phyloP scores from a whole-genome alignment of 2,113 vertebrate genomes.

The Vombatus ursinus region DNA sequence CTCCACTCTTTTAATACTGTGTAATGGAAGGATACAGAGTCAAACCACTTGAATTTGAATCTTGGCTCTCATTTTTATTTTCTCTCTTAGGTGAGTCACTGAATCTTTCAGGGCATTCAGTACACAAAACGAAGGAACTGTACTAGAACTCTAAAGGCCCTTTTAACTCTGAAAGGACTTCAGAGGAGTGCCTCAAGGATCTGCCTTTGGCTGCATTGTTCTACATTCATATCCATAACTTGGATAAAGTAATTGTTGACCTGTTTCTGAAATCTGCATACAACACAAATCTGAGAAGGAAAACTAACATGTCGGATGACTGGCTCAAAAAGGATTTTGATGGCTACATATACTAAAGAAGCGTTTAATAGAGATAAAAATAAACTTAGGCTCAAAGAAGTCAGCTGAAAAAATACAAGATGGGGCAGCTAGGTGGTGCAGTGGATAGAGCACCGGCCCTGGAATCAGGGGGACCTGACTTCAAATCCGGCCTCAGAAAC shows the following conservation, averaged over 20 bases:
- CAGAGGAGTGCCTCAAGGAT: background rate
- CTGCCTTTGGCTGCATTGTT: background rate
- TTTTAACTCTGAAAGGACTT: background rate
- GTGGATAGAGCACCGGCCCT: too few relatives aligned
- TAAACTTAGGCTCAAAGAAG: background rate
- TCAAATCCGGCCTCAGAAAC: too few relatives aligned
- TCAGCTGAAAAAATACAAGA: background rate
- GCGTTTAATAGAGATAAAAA: background rate
- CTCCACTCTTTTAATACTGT: background rate
- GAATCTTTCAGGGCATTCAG: background rate
- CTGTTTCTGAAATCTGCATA: background rate
- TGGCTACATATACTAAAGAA: background rate
- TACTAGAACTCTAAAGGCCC: background rate
- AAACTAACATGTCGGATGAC: background rate
- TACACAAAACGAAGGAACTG: background rate
- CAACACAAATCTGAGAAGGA: background rate
- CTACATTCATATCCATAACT: background rate
- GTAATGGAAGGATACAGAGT: background rate
- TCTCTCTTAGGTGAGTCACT: background rate
- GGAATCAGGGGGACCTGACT: too few relatives aligned
- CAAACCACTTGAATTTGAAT: background rate
- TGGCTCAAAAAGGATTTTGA: background rate
- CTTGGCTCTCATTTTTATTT: background rate
- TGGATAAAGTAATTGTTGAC: background rate
- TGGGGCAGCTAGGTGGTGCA: too few relatives aligned